Percentiles rank a stretch among this genome's conserved stretches.
phyloP scores from a whole-genome alignment of 1,140 invertebrate genomes.

The Procambarus clarkii region DNA sequence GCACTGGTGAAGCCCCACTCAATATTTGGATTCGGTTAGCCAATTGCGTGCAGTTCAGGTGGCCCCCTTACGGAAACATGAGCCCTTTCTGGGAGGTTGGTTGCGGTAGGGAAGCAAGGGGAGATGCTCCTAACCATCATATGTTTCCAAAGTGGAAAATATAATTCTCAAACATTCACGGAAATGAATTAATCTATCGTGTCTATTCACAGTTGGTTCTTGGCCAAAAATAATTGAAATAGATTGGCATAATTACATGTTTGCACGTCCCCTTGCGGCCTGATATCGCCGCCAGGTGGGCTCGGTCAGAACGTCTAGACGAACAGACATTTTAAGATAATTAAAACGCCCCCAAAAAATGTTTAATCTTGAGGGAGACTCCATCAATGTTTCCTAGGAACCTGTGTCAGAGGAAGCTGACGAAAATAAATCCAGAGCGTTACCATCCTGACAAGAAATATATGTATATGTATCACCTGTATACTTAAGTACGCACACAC shows the following conservation, averaged over 20 bases:
- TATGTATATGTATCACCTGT: constrained; percentile 18
- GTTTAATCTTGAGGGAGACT: constrained; percentile 40
- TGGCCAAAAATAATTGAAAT: no score
- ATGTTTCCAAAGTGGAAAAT: neutral
- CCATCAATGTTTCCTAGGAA: constrained; percentile 22
- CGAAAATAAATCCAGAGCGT: neutral
- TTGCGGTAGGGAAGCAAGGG: constrained; percentile 26
- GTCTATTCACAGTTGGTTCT: neutral
- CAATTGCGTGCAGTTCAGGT: constrained; percentile 14
- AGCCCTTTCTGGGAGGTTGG: constrained; percentile 65
- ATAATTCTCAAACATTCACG: no score
- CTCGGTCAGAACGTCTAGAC: constrained; percentile 22
- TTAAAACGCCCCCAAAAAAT: neutral
- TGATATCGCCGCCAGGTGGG: constrained; percentile 38
- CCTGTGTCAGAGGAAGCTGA: neutral
- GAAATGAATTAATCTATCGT: neutral
- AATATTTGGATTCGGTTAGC: neutral
- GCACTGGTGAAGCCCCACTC: neutral
- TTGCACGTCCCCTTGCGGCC: neutral
- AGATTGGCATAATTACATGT: no score
- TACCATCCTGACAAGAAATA: constrained; percentile 13
- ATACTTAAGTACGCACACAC: neutral
- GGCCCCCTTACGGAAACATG: constrained; percentile 63
- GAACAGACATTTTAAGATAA: constrained; percentile 13
- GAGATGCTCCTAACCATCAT: neutral